Base-by-base conservation (phyloP, 1,140 invertebrate genomes). In the Caerostris darwini region DNA sequence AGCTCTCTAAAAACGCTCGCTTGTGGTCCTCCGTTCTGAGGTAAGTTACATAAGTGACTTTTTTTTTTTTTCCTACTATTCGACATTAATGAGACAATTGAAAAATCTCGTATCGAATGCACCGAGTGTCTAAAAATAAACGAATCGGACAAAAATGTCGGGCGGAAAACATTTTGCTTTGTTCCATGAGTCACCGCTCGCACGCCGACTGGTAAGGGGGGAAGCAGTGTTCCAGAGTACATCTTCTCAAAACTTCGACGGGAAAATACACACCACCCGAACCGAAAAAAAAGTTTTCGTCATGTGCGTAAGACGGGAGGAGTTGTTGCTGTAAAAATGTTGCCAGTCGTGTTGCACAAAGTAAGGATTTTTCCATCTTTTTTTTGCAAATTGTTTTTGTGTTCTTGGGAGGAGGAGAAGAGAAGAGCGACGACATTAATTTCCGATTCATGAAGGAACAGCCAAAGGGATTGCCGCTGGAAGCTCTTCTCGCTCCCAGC, bases 391-490 rank as follows among this genome's bases (percentile, higher is more conserved):
- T 71, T 88, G 86, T 54, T 90, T 58, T 81, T 81, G 7, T 81
- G 6, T 81, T 82, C 7, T 88, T 58, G 61, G 58, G 59, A 54
- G 77, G 69, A 81, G 88, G 85, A 57, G 50, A 56, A 61, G 57
- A 77, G 92, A 69, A 67, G 92, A 67, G 92, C 54, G 92, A 58
- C 92, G 92, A 94, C 86, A 94, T 94, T 94, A 88, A 94, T 94
- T 94, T 94, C 92, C 92, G 92, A 94, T 94, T 94, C 92, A 94
- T 88, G 92, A 91, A 82, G 85, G 90, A 94, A 94, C 92, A 94
- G 92, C 92, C 92, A 94, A 85, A 94, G 92, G 92, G 92, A 94
- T 89, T 94, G 92, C 92, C 92, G 92, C 92, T 94, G 64, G 85
- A 81, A 87, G 92, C 92, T 94, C 92, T 58, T 94, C 92, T 61